phyloP scores from a whole-genome alignment of 2,888 invertebrate species.

The Brachynemurus nebulosus region DNA sequence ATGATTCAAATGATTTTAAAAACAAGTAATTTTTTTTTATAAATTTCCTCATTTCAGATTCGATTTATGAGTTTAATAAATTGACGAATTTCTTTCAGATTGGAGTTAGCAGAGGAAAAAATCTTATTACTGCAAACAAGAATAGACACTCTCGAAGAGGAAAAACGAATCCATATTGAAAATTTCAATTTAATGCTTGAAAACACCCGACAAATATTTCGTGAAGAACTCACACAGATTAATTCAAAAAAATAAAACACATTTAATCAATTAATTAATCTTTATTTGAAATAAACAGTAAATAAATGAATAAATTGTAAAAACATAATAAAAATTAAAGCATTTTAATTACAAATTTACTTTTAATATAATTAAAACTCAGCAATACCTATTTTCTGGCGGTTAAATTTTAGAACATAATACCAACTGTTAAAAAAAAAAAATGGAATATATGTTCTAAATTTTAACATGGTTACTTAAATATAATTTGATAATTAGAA shows the following conservation, averaged over 20 bases:
- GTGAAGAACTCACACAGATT: neutral
- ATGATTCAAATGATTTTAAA: conserved; percentile 22
- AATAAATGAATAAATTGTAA: conserved; percentile 2
- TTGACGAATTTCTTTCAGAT: too few relatives aligned
- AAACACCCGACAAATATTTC: conserved; percentile 1
- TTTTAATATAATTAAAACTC: neutral
- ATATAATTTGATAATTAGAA: too few relatives aligned
- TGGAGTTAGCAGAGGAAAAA: conserved; percentile 51
- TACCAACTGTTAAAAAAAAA: too few relatives aligned
- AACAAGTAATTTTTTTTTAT: too few relatives aligned
- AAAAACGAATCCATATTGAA: conserved; percentile 42
- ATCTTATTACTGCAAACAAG: conserved; percentile 47
- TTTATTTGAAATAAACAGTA: neutral
- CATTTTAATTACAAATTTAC: neutral
- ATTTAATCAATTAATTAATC: neutral
- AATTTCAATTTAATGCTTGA: conserved; percentile 29
- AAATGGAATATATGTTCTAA: too few relatives aligned
- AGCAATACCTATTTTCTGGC: neutral
- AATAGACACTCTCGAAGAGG: conserved; percentile 46
- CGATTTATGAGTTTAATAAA: too few relatives aligned
- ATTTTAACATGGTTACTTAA: too few relatives aligned
- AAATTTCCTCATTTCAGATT: too few relatives aligned
- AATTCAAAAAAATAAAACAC: neutral
- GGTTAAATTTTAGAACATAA: too few relatives aligned
- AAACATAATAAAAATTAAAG: conserved; percentile 2